Conservation (phyloP, 2,113 vertebrate species). For the Oxygymnocypris stewartii region DNA sequence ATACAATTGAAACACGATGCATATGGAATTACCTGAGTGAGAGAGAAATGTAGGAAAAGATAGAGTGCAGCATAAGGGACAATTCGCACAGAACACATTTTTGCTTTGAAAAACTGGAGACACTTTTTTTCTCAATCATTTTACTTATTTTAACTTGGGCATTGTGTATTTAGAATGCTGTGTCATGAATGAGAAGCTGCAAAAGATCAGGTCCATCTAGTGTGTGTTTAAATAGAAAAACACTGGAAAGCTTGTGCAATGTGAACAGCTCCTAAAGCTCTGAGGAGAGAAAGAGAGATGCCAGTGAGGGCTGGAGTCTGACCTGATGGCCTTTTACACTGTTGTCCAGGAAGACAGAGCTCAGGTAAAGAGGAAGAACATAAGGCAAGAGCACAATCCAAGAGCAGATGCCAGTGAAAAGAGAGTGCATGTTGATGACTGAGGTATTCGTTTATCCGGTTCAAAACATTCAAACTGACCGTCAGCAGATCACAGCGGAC, state of each 20-base stretch:
- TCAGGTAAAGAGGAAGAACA: constrained; percentile 20
- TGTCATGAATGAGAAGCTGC: not conserved
- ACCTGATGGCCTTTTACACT: not conserved
- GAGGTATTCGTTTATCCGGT: not conserved
- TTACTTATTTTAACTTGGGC: not conserved
- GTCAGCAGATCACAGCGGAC: not conserved
- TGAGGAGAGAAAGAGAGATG: not conserved
- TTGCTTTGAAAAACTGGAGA: not conserved
- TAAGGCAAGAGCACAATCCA: not conserved
- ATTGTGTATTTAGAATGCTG: not conserved
- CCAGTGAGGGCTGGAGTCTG: not conserved
- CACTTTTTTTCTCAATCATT: not conserved
- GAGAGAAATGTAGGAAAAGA: not conserved
- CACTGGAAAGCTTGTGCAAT: not conserved
- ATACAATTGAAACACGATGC: not conserved
- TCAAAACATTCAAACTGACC: not conserved
- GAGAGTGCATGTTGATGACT: not conserved
- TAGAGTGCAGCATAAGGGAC: not conserved
- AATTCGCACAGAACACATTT: not conserved
- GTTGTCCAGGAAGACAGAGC: constrained; percentile 7
- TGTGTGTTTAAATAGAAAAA: not conserved
- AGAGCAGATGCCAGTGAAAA: constrained; percentile 18
- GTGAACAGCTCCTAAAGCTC: not conserved
- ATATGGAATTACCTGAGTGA: not conserved
- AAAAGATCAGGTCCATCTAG: not conserved